phyloP scores from a whole-genome alignment of 2,797 vertebrate species.

The Schizothorax lantsangensis region DNA sequence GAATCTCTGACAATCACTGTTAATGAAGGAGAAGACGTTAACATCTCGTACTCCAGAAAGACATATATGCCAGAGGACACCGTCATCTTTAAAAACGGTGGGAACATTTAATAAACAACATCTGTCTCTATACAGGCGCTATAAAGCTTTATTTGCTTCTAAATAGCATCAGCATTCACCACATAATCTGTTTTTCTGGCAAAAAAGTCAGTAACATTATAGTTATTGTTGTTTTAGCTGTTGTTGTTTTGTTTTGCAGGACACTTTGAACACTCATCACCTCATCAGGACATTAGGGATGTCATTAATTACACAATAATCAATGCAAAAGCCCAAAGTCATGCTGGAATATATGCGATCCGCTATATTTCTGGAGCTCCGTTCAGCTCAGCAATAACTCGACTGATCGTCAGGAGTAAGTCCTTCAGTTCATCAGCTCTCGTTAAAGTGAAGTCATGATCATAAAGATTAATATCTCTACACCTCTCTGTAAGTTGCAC shows the following conservation, averaged over 20 bases:
- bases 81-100: constrained; percentile 84
- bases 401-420: constrained; percentile 89
- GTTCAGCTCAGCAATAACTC: constrained; percentile 82
- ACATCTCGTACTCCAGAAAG: constrained; percentile 81
- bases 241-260: not conserved
- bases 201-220: not conserved
- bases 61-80: constrained; percentile 82
- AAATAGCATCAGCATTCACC: not conserved
- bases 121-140: not conserved
- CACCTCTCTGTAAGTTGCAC: not conserved
- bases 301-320: constrained; percentile 73
- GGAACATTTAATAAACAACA: not conserved
- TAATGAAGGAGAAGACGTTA: constrained; percentile 82
- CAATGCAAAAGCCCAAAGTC: constrained; percentile 69
- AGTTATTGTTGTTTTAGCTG: not conserved
- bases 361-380: constrained; percentile 83
- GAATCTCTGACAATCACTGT: constrained; percentile 84
- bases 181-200: not conserved
- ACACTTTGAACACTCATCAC: constrained; percentile 79
- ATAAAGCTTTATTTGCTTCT: too few species aligned
- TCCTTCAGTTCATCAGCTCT: not conserved
- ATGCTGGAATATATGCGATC: constrained; percentile 84
- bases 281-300: constrained; percentile 79
- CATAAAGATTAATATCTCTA: not conserved
- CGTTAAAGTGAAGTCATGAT: not conserved